A percentile compares a stretch with the other conserved stretches of the same genome.
Evolutionary conservation across 2,888 invertebrate genomes (phyloP).

Genomic region (Rhingia campestris): DNA sequence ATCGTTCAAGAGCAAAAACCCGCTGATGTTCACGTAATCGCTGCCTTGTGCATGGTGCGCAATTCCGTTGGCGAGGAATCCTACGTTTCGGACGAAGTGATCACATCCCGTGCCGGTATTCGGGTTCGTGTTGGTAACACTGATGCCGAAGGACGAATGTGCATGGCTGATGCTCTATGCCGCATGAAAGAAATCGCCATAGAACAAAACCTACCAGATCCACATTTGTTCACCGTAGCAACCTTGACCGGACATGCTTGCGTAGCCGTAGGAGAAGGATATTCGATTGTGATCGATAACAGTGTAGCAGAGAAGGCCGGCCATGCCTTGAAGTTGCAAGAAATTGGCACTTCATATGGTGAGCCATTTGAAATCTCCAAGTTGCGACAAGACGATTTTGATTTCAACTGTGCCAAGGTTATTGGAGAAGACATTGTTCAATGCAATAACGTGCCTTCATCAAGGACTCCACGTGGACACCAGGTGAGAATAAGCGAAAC

Average conservation of each 20-base stretch:
- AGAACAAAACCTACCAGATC: conserved; percentile 85
- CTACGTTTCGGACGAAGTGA: conserved; percentile 95
- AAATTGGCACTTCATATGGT: conserved; percentile 80
- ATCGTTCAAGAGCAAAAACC: conserved; percentile 84
- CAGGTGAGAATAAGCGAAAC: conserved; percentile 83
- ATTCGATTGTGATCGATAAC: conserved; percentile 91
- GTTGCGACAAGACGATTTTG: conserved; percentile 89
- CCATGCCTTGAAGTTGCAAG: conserved; percentile 82
- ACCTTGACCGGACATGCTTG: conserved; percentile 94
- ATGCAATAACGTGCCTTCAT: conserved; percentile 87
- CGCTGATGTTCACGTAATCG: conserved; percentile 89
- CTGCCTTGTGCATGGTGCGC: conserved; percentile 92
- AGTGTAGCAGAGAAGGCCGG: conserved; percentile 86
- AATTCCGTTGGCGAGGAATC: conserved; percentile 95
- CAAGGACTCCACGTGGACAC: conserved; percentile 90
- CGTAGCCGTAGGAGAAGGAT: conserved; percentile 87
- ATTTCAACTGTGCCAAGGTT: conserved; percentile 86
- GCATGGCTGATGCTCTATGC: conserved; percentile 94
- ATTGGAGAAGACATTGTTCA: conserved; percentile 94
- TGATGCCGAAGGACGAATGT: conserved; percentile 97
- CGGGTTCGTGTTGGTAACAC: conserved; percentile 95
- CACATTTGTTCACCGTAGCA: conserved; percentile 94
- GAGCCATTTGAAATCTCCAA: conserved; percentile 93
- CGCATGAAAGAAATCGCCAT: conserved; percentile 87
- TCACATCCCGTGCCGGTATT: conserved; percentile 91